Evolutionary conservation across 2,888 invertebrate genomes (phyloP), one percentile per base, ranked within the genome.

Genomic region (Agonopterix subpropinquella): DNA sequence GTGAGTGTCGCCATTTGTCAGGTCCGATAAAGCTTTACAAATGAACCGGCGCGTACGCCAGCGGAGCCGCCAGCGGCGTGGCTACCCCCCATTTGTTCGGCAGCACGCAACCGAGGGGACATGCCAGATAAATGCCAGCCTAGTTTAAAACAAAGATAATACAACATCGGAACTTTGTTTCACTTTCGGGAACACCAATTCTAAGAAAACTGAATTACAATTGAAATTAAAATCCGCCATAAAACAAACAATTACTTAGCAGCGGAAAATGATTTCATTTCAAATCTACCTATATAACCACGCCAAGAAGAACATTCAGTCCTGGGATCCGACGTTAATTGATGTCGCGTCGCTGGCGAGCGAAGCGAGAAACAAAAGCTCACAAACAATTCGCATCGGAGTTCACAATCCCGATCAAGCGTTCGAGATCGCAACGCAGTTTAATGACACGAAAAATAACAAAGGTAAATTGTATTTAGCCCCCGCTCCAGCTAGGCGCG

Each of bases 401-500:
- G 86, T 82, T 86, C 85, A 84, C 81, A 83, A 80, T 83, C 75
- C 83, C 84, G 84, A 83, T 85, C 83, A 71, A 82, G 80, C 81
- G 80, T 82, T 83, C 77, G 78, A 78, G 84, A 86, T 86, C 85
- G 83, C 85, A 79, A 85, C 86, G 84, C 83, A 86, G 85, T 87
- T 88, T 86, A 88, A 88, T 88, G 88, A 88, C 84, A 87, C 87
- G 88, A 88, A 87, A 88, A 88, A 88, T 88, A 88, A 88, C 88
- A 87, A 86, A 87, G 87, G 88, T 86, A 87, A 88, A 88, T 88
- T 88, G 87, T 87, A 87, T 87, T 87, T 83, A 86, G 80, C 79
- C 77, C 67, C 28, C 74, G 42, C 73, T 70, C 70, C 77, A 78
- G 73, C 79, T 79, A 79, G 79, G 80, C 78, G 73, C 73, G 68